Conservation (phyloP, 2,113 vertebrate species). For the Oncorhynchus kisutch region DNA sequence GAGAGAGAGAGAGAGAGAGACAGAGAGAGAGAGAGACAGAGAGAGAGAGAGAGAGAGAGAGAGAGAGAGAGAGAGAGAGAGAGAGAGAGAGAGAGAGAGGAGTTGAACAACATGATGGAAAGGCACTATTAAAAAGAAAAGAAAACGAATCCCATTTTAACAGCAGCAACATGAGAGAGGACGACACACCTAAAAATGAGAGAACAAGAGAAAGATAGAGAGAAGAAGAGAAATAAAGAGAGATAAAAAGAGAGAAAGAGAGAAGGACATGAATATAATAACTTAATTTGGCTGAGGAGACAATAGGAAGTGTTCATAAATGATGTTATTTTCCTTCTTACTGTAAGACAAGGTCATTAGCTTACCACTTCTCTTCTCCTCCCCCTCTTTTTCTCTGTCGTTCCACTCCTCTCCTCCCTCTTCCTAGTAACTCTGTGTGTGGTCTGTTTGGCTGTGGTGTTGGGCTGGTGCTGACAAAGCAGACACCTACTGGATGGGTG, state of each 20-base stretch:
- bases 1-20: too few relatives aligned
- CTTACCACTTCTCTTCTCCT: constrained; percentile 25
- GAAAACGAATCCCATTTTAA: constrained; percentile 55
- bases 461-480: constrained; percentile 35
- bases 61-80: too few relatives aligned
- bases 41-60: too few relatives aligned
- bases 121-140: constrained; percentile 59
- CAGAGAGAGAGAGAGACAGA: too few relatives aligned
- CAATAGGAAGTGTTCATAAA: not conserved
- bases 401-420: constrained; percentile 14
- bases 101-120: constrained; percentile 56
- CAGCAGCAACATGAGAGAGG: constrained; percentile 39
- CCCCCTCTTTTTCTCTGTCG: not conserved
- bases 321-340: constrained; percentile 46
- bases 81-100: too few relatives aligned
- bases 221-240: not conserved
- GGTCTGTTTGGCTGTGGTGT: constrained; percentile 42
- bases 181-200: not conserved
- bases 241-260: not conserved
- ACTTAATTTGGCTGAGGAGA: not conserved
- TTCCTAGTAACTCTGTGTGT: constrained; percentile 42
- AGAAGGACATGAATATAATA: not conserved
- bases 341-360: constrained; percentile 52
- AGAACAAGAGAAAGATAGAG: not conserved
- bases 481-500: not conserved